Percentiles rank a stretch among this genome's conserved stretches.
Conservation (phyloP, 2,888 invertebrate species). For the Villa cingulata region DNA sequence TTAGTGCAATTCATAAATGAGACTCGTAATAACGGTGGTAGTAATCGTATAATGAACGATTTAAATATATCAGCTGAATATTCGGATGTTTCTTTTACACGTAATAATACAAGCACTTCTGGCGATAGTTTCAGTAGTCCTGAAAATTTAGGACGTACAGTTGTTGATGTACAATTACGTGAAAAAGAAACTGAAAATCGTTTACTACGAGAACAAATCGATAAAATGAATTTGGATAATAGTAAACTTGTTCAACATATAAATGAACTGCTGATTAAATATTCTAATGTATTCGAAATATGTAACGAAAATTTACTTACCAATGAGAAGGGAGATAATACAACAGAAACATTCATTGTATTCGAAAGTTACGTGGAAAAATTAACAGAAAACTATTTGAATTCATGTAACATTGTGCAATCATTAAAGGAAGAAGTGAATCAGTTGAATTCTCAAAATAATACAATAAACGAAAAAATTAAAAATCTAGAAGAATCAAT, state of each 20-base stretch:
- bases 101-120: conserved; percentile 18
- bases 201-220: conserved; percentile 18
- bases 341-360: conserved; percentile 17
- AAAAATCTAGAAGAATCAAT: neutral
- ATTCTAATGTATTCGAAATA: conserved; percentile 15
- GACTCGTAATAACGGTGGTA: conserved; percentile 18
- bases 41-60: conserved; percentile 12
- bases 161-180: conserved; percentile 31
- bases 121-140: conserved; percentile 20
- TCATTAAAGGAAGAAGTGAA: neutral
- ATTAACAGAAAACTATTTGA: conserved; percentile 17
- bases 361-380: conserved; percentile 21
- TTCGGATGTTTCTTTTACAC: conserved; percentile 22
- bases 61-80: conserved; percentile 25
- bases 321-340: conserved; percentile 12
- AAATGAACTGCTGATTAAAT: conserved; percentile 11
- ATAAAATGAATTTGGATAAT: conserved; percentile 16
- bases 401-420: conserved; percentile 11
- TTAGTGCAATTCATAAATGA: conserved; percentile 27
- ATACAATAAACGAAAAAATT: neutral
- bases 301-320: conserved; percentile 14
- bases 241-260: conserved; percentile 18
- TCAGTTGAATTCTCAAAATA: neutral
- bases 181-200: conserved; percentile 31
- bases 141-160: conserved; percentile 29